Evolutionary conservation across 2,797 vertebrate species (phyloP), one percentile per base, ranked within the genome.

Genomic region (Crenuchus spilurus): DNA sequence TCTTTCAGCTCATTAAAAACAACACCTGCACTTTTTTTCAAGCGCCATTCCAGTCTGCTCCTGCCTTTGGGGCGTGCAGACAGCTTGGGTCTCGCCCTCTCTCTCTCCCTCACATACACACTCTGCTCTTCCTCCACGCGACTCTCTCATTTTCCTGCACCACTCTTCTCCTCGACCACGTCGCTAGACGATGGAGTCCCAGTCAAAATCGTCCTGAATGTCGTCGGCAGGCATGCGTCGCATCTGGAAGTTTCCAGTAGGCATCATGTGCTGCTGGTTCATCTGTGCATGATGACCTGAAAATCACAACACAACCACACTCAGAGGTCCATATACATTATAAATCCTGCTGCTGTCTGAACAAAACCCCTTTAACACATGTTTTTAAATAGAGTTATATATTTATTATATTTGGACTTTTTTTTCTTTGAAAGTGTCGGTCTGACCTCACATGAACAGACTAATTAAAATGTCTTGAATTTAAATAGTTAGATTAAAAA

Each of bases 161-260:
- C 79, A 74, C 82, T 74, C 61, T 75, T 77, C 68, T 35, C 78
- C 70, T 74, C 74, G 62, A 77, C 74, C 75, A 75, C 33, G 78
- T 80, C 78, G 85, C 90, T 96, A 96, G 87, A 97, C 95, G 81
- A 97, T 97, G 84, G 95, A 97, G 94, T 96, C 95, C 95, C 95
- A 97, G 86, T 97, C 95, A 83, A 96, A 97, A 77, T 97, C 95
- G 54, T 96, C 95, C 89, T 96, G 94, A 91, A 96, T 96, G 87
- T 97, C 95, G 39, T 97, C 95, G 13, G 95, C 88, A 80, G 90
- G 94, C 92, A 97, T 91, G 85, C 95, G 95, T 73, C 94, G 93
- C 92, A 96, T 95, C 88, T 92, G 94, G 92, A 96, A 97, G 92
- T 92, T 95, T 88, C 91, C 91, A 82, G 93, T 89, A 75, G 94